These are phyloP conservation scores for Chrysoperla carnea DNA, from an alignment of 1,140 invertebrate species.

Conservation along the genomic window DNA sequence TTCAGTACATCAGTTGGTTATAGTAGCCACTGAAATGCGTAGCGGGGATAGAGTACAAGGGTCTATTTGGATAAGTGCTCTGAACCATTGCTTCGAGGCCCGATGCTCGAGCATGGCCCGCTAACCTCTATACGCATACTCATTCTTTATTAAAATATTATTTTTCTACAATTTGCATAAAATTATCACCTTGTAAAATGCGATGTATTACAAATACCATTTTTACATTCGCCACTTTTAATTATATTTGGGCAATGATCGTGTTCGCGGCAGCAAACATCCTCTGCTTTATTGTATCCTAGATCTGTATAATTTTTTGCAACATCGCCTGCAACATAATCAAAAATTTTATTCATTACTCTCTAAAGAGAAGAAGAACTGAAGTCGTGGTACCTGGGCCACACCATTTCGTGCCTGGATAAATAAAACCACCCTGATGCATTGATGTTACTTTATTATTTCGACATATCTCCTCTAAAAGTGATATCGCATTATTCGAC, in stretches of 20 bases:
- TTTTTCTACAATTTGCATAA: too few species aligned
- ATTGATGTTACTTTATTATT: slow-evolving; percentile 15
- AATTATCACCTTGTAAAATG: slow-evolving; percentile 42
- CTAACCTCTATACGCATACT: too few species aligned
- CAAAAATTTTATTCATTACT: neutral
- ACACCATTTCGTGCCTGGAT: slow-evolving; percentile 43
- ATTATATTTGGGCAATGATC: slow-evolving; percentile 50
- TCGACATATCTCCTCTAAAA: slow-evolving; percentile 36
- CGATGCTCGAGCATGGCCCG: too few species aligned
- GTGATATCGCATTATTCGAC: slow-evolving; percentile 34
- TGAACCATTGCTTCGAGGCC: too few species aligned
- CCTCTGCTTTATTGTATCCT: slow-evolving; percentile 40
- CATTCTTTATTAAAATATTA: too few species aligned
- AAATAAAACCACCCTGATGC: slow-evolving; percentile 23
- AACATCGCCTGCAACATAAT: slow-evolving; percentile 20
- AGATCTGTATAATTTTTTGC: slow-evolving; percentile 43
- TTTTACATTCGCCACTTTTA: slow-evolving; percentile 34
- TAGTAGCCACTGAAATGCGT: too few species aligned
- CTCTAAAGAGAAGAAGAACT: too few species aligned
- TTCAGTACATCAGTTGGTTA: too few species aligned
- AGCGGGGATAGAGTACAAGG: too few species aligned
- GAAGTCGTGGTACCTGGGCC: slow-evolving; percentile 40
- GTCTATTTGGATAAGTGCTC: too few species aligned
- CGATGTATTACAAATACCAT: slow-evolving; percentile 48
- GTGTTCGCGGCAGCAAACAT: slow-evolving; percentile 58